Evolutionary conservation across 2,888 invertebrate genomes (phyloP).

Genomic region (Drosophila quinaria): DNA sequence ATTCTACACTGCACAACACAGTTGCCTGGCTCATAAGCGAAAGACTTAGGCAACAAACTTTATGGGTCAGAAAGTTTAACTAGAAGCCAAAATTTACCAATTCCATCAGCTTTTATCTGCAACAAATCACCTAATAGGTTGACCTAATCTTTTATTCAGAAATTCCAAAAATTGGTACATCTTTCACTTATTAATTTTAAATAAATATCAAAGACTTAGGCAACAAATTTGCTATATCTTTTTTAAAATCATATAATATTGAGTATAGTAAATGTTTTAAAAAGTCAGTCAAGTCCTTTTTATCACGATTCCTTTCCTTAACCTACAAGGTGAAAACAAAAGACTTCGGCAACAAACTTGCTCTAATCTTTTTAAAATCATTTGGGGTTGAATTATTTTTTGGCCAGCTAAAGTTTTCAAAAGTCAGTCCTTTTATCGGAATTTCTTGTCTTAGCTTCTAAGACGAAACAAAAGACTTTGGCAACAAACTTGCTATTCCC

Average conservation of each 20-base stretch:
- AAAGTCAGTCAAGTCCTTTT: neutral
- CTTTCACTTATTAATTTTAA: no score
- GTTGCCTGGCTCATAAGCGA: slow-evolving; percentile 24
- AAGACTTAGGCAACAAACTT: slow-evolving; percentile 55
- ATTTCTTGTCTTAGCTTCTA: neutral
- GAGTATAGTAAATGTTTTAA: no score
- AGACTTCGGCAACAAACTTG: slow-evolving; percentile 37
- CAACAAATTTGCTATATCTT: slow-evolving; percentile 44
- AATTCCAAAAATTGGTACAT: neutral
- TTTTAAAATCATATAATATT: no score
- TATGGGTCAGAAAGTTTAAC: slow-evolving; percentile 18
- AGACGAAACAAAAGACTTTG: slow-evolving; percentile 31
- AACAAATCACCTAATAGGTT: neutral
- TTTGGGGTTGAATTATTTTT: neutral
- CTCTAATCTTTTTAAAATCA: neutral
- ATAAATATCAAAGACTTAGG: slow-evolving; percentile 55
- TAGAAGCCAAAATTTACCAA: neutral
- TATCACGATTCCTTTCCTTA: neutral
- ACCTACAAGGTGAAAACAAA: slow-evolving; percentile 14
- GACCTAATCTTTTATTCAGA: neutral
- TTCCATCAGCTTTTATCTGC: slow-evolving; percentile 2
- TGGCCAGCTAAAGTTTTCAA: neutral
- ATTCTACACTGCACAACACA: slow-evolving; percentile 30
- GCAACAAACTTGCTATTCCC: slow-evolving; percentile 36
- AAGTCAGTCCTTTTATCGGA: neutral